Base-by-base conservation (phyloP, 2,888 invertebrate species). In the Dioctria rufipes region DNA sequence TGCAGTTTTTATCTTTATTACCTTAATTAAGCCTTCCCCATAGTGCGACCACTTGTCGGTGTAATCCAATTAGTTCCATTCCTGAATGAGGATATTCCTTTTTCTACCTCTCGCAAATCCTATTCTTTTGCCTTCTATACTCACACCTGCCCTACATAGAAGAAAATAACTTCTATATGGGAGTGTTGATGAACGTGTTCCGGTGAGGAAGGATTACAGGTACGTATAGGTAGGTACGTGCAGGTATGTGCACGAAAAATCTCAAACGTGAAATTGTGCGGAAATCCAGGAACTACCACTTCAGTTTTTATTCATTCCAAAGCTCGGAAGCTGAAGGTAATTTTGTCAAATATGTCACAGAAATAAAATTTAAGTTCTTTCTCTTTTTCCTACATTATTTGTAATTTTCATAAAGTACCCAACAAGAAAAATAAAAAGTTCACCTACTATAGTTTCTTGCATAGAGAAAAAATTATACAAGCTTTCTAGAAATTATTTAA, bases 251-350 rank as follows among this genome's bases (percentile, higher is more conserved):
- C 40, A 40, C 40, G 42, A 65, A 63, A 61, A 65, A 65, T 65
- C 65, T 65, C 42, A 65, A 65, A 65, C 42, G 65, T 65, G 65
- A 65, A 65, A 65, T 65, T 65, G 65, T 65, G 65, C 65, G 65
- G 65, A 65, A 65, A 65, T 40, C 40, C 65, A 65, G 65, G 65
- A 40, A 42, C 42, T 65, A 42, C 42, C 65, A 65, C 65, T 11
- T 65, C 65, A 65, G 42, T 42, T 42, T 42, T 5, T 42, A 42
- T 65, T 65, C 42, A 42, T 25, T 42, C n/a, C 42, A 8, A 5
- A 11, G 65, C 11, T 11, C 40, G 40, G 65, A 25, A 40, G n/a
- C 40, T 65, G 39, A 65, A 42, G n/a, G 25, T 65, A 25, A 42
- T 65, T 5, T 65, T 65, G 65, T 65, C 65, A 42, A 65, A 42